These are phyloP conservation scores for Sebastes cheni DNA, from an alignment of 2,797 vertebrate genomes.

Conservation along the genomic window DNA sequence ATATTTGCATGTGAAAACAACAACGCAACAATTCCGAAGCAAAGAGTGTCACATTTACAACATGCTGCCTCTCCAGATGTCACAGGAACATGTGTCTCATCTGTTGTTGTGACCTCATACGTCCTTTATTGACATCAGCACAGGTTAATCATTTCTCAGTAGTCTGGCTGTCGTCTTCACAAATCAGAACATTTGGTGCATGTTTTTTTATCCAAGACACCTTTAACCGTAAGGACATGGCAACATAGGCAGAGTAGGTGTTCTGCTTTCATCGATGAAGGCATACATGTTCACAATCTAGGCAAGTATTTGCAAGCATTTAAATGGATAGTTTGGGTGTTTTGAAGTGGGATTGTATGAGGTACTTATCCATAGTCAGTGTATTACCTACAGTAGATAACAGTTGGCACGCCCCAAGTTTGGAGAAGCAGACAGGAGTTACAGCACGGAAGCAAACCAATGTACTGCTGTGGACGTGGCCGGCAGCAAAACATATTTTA, in stretches of 20 bases:
- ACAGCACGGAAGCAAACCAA: too few relatives aligned
- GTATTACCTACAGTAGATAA: too few relatives aligned
- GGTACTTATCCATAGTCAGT: too few relatives aligned
- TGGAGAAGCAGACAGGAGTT: too few relatives aligned
- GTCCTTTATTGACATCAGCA: not conserved
- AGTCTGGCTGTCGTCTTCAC: not conserved
- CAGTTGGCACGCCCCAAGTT: too few relatives aligned
- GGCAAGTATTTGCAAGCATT: not conserved
- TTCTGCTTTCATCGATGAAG: not conserved
- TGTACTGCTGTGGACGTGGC: too few relatives aligned
- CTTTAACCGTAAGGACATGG: not conserved
- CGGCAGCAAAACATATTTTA: too few relatives aligned
- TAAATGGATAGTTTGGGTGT: too few relatives aligned
- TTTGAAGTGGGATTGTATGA: too few relatives aligned
- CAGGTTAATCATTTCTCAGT: not conserved
- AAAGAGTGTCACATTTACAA: constrained; percentile 32
- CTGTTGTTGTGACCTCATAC: constrained; percentile 9
- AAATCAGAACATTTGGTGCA: not conserved
- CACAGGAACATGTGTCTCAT: not conserved
- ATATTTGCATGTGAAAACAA: constrained; percentile 18
- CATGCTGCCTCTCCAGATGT: not conserved
- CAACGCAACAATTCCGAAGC: not conserved
- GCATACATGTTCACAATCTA: not conserved
- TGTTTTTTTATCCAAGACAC: not conserved
- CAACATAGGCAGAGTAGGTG: not conserved